phyloP scores from a whole-genome alignment of 2,888 invertebrate genomes.

The Ormyrus nitidulus region DNA sequence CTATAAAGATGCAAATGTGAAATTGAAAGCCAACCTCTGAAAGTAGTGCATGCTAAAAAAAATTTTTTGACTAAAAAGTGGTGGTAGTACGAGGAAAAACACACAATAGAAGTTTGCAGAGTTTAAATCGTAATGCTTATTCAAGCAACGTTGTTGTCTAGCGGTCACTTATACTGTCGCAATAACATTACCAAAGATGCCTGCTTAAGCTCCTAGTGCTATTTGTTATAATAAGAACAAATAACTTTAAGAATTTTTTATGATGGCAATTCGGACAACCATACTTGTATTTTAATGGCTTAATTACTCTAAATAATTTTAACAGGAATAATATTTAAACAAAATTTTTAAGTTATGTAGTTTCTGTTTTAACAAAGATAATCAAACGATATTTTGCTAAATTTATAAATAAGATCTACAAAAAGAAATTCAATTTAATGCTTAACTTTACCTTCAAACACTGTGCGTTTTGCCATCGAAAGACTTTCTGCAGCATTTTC shows the following conservation, averaged over 20 bases:
- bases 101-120: not conserved
- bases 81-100: constrained; percentile 21
- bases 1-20: not conserved
- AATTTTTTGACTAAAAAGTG: constrained; percentile 19
- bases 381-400: not conserved
- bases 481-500: constrained; percentile 38
- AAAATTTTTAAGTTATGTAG: too few relatives aligned
- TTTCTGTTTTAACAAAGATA: too few relatives aligned
- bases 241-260: constrained; percentile 43
- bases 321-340: too few relatives aligned
- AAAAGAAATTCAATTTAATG: too few relatives aligned
- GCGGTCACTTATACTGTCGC: constrained; percentile 38
- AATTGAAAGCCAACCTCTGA: constrained; percentile 42
- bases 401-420: not conserved
- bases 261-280: constrained; percentile 14
- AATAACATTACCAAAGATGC: constrained; percentile 59
- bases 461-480: constrained; percentile 36
- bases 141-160: constrained; percentile 33
- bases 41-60: constrained; percentile 1
- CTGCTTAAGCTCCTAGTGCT: constrained; percentile 55
- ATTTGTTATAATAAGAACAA: constrained; percentile 40
- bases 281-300: not conserved
- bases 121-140: constrained; percentile 31
- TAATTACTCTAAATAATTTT: not conserved
- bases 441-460: too few relatives aligned